Conservation (phyloP, 2,113 vertebrate species). For the Accipiter virgatus region DNA sequence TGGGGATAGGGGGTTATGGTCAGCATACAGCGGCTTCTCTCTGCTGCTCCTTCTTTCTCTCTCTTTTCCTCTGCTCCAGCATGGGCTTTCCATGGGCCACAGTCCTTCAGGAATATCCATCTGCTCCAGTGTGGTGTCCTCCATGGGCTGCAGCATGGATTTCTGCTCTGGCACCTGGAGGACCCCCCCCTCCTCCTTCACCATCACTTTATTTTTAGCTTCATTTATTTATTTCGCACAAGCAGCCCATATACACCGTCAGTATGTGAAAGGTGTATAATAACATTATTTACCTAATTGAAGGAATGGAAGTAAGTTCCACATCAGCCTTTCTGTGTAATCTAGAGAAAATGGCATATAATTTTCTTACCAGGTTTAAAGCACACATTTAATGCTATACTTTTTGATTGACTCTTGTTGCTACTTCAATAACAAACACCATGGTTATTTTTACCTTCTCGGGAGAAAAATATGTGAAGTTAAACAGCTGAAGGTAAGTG, state of each 20-base stretch:
- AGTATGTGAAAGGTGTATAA: background rate
- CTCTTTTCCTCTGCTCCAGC: background rate
- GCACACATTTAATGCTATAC: background rate
- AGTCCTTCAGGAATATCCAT: background rate
- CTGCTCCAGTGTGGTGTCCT: background rate
- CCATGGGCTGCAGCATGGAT: background rate
- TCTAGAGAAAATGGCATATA: background rate
- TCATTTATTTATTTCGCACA: background rate
- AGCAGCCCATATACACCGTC: too few species aligned
- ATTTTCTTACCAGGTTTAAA: background rate
- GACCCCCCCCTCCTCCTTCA: background rate
- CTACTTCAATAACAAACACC: background rate
- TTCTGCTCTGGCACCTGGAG: background rate
- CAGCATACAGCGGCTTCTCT: background rate
- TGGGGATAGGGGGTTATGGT: background rate
- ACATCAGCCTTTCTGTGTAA: background rate
- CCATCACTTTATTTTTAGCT: background rate
- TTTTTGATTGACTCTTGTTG: background rate
- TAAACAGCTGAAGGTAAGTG: background rate
- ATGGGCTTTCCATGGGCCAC: accelerated
- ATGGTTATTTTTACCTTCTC: background rate
- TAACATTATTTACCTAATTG: background rate
- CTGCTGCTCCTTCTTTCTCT: background rate
- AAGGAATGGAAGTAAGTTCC: background rate
- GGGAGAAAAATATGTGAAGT: background rate